Conservation (phyloP, 2,888 invertebrate genomes). For the Gisinianus flammeolus region DNA sequence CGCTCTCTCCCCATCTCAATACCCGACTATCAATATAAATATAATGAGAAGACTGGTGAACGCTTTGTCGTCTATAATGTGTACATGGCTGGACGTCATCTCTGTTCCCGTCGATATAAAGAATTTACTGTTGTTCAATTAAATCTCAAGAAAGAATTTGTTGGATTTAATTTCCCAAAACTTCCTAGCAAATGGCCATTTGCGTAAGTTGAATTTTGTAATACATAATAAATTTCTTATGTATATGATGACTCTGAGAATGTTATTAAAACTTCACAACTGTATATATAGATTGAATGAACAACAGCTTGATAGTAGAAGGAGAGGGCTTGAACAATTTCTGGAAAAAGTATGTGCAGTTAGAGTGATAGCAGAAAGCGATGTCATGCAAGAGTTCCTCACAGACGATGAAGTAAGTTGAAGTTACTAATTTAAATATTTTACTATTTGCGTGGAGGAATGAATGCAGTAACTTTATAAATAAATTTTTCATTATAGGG, state of each 20-base stretch:
- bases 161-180: slow-evolving; percentile 95
- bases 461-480: slow-evolving; percentile 13
- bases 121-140: slow-evolving; percentile 92
- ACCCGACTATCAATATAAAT: slow-evolving; percentile 86
- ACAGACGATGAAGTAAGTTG: slow-evolving; percentile 77
- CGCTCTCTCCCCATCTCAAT: slow-evolving; percentile 77
- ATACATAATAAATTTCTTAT: too few relatives aligned
- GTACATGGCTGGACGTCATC: slow-evolving; percentile 97
- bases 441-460: slow-evolving; percentile 2
- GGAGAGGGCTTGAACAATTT: slow-evolving; percentile 95
- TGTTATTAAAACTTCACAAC: too few relatives aligned
- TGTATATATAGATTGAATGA: slow-evolving; percentile 81
- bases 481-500: slow-evolving; percentile 59
- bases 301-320: slow-evolving; percentile 92
- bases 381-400: slow-evolving; percentile 95
- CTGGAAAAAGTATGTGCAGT: slow-evolving; percentile 98
- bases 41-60: slow-evolving; percentile 81
- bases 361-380: slow-evolving; percentile 95
- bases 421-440: slow-evolving; percentile 34
- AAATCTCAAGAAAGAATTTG: slow-evolving; percentile 89
- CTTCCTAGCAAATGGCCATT: slow-evolving; percentile 90
- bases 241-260: too few relatives aligned
- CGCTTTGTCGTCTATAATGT: slow-evolving; percentile 95
- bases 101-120: slow-evolving; percentile 94
- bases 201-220: slow-evolving; percentile 17